Evolutionary conservation across 2,888 invertebrate species (phyloP), one percentile per base, ranked within the genome.

Genomic region (Leptopilina myrica): DNA sequence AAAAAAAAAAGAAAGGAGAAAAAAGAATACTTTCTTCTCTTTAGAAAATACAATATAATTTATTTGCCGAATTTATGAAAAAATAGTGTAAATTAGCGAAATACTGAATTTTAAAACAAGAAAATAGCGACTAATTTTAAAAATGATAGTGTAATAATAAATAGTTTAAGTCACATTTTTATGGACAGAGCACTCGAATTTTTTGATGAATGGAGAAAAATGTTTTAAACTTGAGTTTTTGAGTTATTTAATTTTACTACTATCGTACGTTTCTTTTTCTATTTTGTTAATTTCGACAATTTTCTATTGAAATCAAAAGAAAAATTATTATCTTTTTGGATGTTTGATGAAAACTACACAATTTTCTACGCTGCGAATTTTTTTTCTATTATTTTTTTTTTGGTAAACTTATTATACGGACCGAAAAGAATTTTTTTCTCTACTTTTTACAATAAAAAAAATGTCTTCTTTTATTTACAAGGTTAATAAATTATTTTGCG

Each of bases 121-220:
- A 7, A 15, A 62, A 8, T 20, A 62, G 15, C 14, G 15, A n/a
- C 15, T 59, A 15, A 62, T 20, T 62, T 62, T 9, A 43, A 43
- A 43, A 62, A 5, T 20, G 15, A 49, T 69, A 69, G n/a, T 33
- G 14, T 33, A n/a, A 73, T 56, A 5, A 56, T 73, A 26, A 73
- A 73, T 73, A 53, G 69, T 53, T 20, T 73, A 73, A 73, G 73
- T n/a, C 73, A 73, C 73, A 56, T 73, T 73, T 73, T 73, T 73
- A 73, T 73, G 73, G 56, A 73, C 73, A 67, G 67, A 53, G 73
- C 73, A 73, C 73, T 73, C 33, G 15, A 33, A 33, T 33, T 33
- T 33, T 20, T 33, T 26, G 20, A 33, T 73, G 14, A 49, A 26
- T 73, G 33, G 53, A 33, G 53, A 73, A 56, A 33, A 49, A 12